Base-by-base conservation (phyloP, 2,113 vertebrate genomes). In the Propithecus coquereli region DNA sequence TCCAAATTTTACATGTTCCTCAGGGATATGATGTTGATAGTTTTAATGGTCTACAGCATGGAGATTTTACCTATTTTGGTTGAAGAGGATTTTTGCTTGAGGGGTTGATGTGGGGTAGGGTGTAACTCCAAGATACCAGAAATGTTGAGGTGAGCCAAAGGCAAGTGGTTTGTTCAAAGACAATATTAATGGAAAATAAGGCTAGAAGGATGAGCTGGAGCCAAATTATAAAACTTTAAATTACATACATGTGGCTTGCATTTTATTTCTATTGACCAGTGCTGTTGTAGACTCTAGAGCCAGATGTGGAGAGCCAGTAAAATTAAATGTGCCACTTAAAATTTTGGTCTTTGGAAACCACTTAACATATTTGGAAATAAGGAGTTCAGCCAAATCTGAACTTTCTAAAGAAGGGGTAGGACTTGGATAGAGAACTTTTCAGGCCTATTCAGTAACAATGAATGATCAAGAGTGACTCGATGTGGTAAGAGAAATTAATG, bases 241-340 rank as follows among this genome's bases (percentile, higher is more conserved):
- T 73, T 77, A 79, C 52, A 54, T 2, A 1, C 40, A 61, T 50
- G 30, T 32, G 23, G 79, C 8, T 65, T 47, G 3, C 22, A 59
- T 50, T 85, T 95, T 77, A 74, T n/a, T 96, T 91, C 66, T 54
- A 32, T 43, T 86, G 13, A 47, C 50, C 14, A 76, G 4, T 79
- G 61, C 76, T 80, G 9, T 40, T 61, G 16, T 32, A 91, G n/a
- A 84, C 63, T 30, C 27, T 45, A 77, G 6, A 74, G 37, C 52
- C 10, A 82, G 22, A 91, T 27, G 18, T 43, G 22, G 50, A 81
- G 12, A 76, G 27, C 37, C 20, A 91, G 12, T 47, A 65, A 76
- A 81, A 93, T 61, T 93, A 68, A 90, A 91, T n/a, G 40, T 88
- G 83, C 63, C 40, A 94, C 71, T 96, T 85, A 73, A 3, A 94